Conservation (phyloP, 2,888 invertebrate genomes). For the Caenorhabditis sp. region DNA sequence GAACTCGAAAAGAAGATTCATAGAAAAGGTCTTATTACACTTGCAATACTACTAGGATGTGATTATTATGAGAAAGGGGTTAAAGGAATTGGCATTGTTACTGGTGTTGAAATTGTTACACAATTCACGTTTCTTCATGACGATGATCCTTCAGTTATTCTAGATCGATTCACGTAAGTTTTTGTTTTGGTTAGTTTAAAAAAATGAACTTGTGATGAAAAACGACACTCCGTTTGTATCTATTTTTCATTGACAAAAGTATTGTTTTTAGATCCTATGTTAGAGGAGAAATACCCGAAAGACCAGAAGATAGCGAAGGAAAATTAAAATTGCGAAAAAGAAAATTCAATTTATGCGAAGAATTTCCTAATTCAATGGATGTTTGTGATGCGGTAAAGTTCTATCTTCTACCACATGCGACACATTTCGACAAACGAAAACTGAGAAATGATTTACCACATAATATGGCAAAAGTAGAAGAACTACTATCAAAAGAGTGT, state of each 20-base stretch:
- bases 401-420: conserved; percentile 32
- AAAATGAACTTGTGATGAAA: neutral
- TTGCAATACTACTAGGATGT: conserved; percentile 92
- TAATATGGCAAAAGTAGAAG: conserved; percentile 6
- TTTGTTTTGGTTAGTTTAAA: neutral
- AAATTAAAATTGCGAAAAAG: conserved; percentile 30
- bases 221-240: too few species aligned
- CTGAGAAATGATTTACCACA: neutral
- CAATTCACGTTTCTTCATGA: conserved; percentile 37
- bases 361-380: conserved; percentile 46
- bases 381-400: conserved; percentile 41
- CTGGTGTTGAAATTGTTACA: conserved; percentile 49
- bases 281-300: conserved; percentile 32
- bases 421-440: conserved; percentile 1
- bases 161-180: conserved; percentile 53
- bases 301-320: conserved; percentile 25
- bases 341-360: conserved; percentile 24
- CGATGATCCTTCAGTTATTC: conserved; percentile 49
- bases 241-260: too few species aligned
- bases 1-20: neutral
- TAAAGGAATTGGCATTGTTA: conserved; percentile 35
- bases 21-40: conserved; percentile 78
- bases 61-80: conserved; percentile 79
- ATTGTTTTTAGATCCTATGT: conserved; percentile 27
- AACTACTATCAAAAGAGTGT: conserved; percentile 15